A percentile compares a stretch with the other conserved stretches of the same genome.
phyloP scores from a whole-genome alignment of 2,888 invertebrate genomes.

The Eupithecia dodoneata region DNA sequence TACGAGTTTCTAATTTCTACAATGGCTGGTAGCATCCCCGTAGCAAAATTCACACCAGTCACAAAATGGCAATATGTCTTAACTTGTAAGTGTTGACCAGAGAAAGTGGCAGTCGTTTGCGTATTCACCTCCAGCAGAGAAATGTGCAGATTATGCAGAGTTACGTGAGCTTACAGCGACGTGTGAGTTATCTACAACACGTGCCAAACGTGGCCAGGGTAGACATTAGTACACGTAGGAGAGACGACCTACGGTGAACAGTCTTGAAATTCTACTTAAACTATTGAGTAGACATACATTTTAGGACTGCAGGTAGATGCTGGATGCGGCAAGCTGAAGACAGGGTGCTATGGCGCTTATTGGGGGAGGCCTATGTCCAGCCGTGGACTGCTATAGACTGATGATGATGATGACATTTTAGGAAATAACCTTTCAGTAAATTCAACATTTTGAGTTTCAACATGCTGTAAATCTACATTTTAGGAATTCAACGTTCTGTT shows the following conservation, averaged over 20 bases:
- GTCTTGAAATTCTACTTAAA: not conserved
- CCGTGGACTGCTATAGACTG: no score
- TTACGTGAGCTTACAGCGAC: conserved; percentile 29
- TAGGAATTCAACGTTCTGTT: no score
- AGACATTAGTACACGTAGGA: not conserved
- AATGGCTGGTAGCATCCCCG: not conserved
- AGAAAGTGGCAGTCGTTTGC: conserved; percentile 47
- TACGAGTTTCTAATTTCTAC: not conserved
- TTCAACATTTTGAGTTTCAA: no score
- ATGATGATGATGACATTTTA: no score
- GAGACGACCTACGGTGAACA: not conserved
- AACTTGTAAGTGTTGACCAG: conserved; percentile 25
- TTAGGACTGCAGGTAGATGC: no score
- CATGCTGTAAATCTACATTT: no score
- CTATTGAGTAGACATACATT: no score
- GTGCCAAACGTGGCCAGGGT: not conserved
- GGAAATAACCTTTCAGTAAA: no score
- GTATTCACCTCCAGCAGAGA: conserved; percentile 34
- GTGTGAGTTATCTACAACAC: not conserved
- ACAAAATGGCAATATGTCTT: conserved; percentile 37
- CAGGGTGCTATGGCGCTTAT: no score
- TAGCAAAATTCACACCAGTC: conserved; percentile 6
- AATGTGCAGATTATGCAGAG: conserved; percentile 34
- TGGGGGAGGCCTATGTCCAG: no score
- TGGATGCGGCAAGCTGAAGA: no score